phyloP scores from a whole-genome alignment of 1,140 invertebrate genomes.

The Andrena cerasifolii region DNA sequence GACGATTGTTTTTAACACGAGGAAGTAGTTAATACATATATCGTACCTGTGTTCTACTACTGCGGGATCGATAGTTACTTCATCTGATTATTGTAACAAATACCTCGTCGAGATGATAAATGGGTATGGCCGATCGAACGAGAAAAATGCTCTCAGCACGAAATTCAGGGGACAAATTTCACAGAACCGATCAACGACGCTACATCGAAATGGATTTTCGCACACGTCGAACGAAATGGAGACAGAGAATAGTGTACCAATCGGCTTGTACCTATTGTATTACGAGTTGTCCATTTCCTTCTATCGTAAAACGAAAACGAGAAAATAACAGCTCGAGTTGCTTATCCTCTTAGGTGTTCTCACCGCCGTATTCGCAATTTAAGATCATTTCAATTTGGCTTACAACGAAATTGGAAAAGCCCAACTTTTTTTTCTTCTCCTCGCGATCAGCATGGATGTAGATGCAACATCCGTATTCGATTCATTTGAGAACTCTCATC shows the following conservation, averaged over 20 bases:
- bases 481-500: slow-evolving; percentile 23
- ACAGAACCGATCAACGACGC: slow-evolving; percentile 1
- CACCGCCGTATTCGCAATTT: not conserved
- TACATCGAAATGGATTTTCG: slow-evolving; percentile 22
- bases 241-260: slow-evolving; percentile 10
- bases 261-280: slow-evolving; percentile 44
- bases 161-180: not conserved
- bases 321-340: slow-evolving; percentile 62
- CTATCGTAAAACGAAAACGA: slow-evolving; percentile 22
- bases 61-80: not conserved
- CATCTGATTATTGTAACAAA: not conserved
- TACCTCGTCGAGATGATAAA: not conserved
- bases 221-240: not conserved
- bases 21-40: too few species aligned
- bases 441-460: too few species aligned
- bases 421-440: too few species aligned
- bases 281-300: slow-evolving; percentile 36
- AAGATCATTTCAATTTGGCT: slow-evolving; percentile 23
- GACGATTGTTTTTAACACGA: too few species aligned
- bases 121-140: not conserved
- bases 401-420: not conserved
- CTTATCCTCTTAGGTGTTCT: slow-evolving; percentile 58
- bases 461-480: too few species aligned
- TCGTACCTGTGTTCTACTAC: not conserved
- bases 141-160: not conserved